Conservation (phyloP, 2,888 invertebrate species). For the Ptychoptera albimana region DNA sequence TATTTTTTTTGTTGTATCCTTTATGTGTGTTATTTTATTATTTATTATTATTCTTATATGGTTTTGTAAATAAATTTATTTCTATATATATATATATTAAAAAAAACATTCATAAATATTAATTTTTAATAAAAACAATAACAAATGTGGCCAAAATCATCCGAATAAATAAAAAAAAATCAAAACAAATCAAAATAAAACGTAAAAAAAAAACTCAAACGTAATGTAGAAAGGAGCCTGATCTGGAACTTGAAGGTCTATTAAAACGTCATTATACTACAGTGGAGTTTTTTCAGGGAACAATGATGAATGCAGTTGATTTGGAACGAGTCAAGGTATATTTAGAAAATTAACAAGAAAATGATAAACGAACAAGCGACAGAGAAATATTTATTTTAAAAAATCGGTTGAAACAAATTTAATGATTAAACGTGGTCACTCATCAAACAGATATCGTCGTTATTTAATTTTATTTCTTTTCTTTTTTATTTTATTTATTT, state of each 20-base stretch:
- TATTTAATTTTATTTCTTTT: too few relatives aligned
- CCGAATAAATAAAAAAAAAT: conserved; percentile 2
- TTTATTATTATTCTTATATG: too few relatives aligned
- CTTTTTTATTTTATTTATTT: too few relatives aligned
- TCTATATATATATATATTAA: background rate
- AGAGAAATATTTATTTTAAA: background rate
- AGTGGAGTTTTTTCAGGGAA: conserved; percentile 99
- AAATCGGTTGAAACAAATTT: too few relatives aligned
- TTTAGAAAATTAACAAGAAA: conserved; percentile 24
- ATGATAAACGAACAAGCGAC: conserved; percentile 20
- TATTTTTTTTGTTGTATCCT: too few relatives aligned
- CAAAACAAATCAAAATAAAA: conserved; percentile 1
- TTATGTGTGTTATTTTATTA: too few relatives aligned
- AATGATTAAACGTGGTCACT: too few relatives aligned
- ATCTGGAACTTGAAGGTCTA: conserved; percentile 98
- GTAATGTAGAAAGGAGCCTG: conserved; percentile 92
- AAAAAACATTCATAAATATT: conserved; percentile 5
- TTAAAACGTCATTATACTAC: conserved; percentile 99
- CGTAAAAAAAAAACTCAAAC: conserved; percentile 6
- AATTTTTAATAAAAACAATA: conserved; percentile 8
- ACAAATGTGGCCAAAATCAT: conserved; percentile 10
- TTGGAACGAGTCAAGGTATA: conserved; percentile 98
- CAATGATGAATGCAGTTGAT: conserved; percentile 99
- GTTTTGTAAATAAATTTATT: background rate
- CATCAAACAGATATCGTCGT: too few relatives aligned